phyloP scores from a whole-genome alignment of 2,113 vertebrate genomes.

The Rhinogobius similis region DNA sequence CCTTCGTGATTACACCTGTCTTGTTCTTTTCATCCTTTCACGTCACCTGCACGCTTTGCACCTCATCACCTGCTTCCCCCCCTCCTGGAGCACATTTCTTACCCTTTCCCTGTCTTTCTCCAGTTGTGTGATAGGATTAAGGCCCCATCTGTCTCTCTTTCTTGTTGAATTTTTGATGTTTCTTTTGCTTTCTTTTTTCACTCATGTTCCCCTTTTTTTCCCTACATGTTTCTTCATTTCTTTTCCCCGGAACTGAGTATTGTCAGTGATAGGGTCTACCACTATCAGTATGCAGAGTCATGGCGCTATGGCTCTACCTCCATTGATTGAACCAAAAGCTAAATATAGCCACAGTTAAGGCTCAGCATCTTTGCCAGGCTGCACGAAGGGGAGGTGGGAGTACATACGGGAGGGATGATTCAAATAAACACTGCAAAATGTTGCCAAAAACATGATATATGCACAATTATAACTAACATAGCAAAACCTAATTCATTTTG shows the following conservation, averaged over 20 bases:
- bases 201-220: background rate
- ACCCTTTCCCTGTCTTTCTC: background rate
- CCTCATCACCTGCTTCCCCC: constrained; percentile 4
- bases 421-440: constrained; percentile 21
- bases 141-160: constrained; percentile 24
- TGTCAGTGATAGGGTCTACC: constrained; percentile 34
- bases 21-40: constrained; percentile 49
- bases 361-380: constrained; percentile 60
- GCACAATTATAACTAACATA: too few species aligned
- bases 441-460: background rate
- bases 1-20: constrained; percentile 48
- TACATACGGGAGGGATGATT: constrained; percentile 13
- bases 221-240: background rate
- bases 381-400: constrained; percentile 35
- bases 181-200: constrained; percentile 24
- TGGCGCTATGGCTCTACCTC: constrained; percentile 54
- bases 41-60: constrained; percentile 33
- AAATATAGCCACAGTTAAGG: constrained; percentile 67
- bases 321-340: constrained; percentile 65
- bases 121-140: constrained; percentile 33
- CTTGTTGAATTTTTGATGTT: background rate
- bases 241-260: constrained; percentile 34
- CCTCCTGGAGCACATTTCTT: constrained; percentile 2
- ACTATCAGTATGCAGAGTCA: constrained; percentile 73
- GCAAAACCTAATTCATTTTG: background rate